phyloP scores from a whole-genome alignment of 2,113 vertebrate genomes.

The Oostethus manadensis region DNA sequence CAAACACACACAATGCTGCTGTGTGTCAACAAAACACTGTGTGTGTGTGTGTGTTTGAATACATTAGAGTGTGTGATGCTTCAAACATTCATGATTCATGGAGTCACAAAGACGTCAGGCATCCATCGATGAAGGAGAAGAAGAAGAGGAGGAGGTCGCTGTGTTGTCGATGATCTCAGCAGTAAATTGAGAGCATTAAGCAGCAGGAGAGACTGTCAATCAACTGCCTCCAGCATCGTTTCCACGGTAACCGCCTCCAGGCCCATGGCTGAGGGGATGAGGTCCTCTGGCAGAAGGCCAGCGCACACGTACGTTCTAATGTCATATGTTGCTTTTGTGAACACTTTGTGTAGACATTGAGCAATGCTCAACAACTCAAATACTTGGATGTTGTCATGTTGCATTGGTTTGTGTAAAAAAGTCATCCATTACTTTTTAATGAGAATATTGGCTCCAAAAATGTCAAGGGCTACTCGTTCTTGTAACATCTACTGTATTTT shows the following conservation, averaged over 20 bases:
- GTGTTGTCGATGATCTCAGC: slow-evolving; percentile 34
- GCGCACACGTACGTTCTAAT: not conserved
- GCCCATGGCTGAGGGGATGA: slow-evolving; percentile 21
- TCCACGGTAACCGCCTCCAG: slow-evolving; percentile 48
- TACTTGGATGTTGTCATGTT: no score
- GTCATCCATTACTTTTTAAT: no score
- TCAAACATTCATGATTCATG: not conserved
- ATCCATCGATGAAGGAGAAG: not conserved
- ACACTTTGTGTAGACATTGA: no score
- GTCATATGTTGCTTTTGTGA: no score
- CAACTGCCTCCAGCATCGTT: slow-evolving; percentile 39
- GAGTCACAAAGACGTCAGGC: not conserved
- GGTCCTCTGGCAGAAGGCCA: not conserved
- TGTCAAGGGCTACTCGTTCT: no score
- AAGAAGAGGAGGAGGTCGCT: not conserved
- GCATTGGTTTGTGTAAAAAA: no score
- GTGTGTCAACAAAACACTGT: slow-evolving; percentile 8
- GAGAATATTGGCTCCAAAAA: no score
- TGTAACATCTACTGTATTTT: no score
- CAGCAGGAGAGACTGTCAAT: slow-evolving; percentile 39
- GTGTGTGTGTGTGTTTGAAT: not conserved
- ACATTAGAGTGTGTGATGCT: not conserved
- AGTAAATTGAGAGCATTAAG: slow-evolving; percentile 51
- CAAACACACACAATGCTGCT: not conserved
- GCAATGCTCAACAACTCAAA: no score